phyloP scores from a whole-genome alignment of 2,113 vertebrate species.

The Sapayoa aenigma region DNA sequence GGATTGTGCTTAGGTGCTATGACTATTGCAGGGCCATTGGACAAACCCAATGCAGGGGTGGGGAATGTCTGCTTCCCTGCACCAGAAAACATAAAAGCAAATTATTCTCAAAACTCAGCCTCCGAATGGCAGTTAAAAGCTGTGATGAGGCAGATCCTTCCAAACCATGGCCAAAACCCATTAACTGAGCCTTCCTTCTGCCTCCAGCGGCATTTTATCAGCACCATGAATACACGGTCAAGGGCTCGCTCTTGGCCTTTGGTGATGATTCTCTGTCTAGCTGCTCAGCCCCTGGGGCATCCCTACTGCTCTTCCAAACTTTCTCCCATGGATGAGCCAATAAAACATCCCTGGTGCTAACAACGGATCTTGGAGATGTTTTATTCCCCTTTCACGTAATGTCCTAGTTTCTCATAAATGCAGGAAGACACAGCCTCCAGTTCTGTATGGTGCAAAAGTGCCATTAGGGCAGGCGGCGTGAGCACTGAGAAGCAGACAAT shows the following conservation, averaged over 20 bases:
- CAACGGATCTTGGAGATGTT: background rate
- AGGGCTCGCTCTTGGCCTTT: background rate
- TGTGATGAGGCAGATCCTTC: background rate
- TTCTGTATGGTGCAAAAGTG: background rate
- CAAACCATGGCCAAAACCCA: background rate
- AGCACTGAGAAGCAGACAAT: conserved; percentile 21
- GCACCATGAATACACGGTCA: background rate
- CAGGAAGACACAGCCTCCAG: background rate
- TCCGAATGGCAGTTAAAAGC: background rate
- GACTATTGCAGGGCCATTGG: background rate
- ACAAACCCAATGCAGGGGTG: background rate
- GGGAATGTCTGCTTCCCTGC: background rate
- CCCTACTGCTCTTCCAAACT: background rate
- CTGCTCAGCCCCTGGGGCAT: background rate
- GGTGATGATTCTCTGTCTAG: background rate
- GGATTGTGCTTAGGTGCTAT: background rate
- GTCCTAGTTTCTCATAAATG: conserved; percentile 47
- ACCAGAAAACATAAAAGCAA: background rate
- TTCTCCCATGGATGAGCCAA: background rate
- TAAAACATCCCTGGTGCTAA: background rate
- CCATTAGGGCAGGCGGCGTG: conserved; percentile 7
- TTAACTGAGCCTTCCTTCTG: background rate
- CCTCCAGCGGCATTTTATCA: background rate
- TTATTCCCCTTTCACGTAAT: conserved; percentile 20
- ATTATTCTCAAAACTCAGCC: background rate